Percentiles rank a stretch among this genome's conserved stretches.
phyloP scores from a whole-genome alignment of 2,888 invertebrate genomes.

The Branchellion lobata region DNA sequence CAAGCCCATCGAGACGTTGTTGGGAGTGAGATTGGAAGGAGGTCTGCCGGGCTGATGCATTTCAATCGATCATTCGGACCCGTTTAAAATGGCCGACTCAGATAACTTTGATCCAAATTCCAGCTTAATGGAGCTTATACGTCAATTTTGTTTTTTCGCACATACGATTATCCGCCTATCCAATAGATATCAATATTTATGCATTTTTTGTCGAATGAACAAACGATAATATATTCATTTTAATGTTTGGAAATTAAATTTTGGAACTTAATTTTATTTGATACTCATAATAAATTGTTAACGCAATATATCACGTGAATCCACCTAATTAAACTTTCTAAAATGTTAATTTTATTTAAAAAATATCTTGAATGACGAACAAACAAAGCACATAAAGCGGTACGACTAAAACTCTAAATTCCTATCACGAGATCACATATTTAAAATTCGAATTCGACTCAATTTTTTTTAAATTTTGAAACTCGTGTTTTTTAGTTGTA shows the following conservation, averaged over 20 bases:
- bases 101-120: background rate
- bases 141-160: background rate
- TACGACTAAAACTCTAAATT: background rate
- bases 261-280: background rate
- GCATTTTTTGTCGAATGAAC: conserved; percentile 9
- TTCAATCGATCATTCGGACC: background rate
- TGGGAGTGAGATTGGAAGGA: conserved; percentile 8
- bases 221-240: conserved; percentile 3
- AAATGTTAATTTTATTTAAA: background rate
- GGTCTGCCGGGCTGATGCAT: conserved; percentile 11
- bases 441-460: background rate
- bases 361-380: conserved; percentile 5
- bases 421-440: background rate
- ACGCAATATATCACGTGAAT: background rate
- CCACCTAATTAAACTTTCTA: background rate
- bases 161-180: conserved; percentile 1
- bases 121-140: background rate
- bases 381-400: conserved; percentile 19
- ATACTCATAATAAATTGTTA: background rate
- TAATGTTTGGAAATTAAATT: background rate
- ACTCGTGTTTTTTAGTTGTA: too few relatives aligned
- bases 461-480: too few relatives aligned
- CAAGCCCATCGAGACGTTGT: conserved; percentile 11
- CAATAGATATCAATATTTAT: background rate
- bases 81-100: background rate